Evolutionary conservation across 1,140 invertebrate genomes (phyloP).

Genomic region (Panonychus citri): DNA sequence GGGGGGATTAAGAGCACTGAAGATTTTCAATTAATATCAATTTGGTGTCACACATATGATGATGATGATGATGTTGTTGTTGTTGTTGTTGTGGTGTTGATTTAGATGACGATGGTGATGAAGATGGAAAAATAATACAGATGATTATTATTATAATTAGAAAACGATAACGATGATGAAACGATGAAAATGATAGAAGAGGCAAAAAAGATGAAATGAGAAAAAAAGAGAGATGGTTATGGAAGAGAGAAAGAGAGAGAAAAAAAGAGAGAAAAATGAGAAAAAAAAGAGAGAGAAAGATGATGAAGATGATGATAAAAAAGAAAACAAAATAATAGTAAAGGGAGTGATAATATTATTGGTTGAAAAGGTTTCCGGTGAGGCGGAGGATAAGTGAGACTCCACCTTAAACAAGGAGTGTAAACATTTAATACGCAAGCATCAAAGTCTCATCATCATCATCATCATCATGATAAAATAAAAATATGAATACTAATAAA

Average conservation of each 20-base stretch:
- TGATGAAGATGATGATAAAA: neutral
- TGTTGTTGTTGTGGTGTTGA: neutral
- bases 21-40: neutral
- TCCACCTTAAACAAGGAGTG: too few species aligned
- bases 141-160: neutral
- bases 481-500: too few species aligned
- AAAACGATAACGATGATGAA: neutral
- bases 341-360: neutral
- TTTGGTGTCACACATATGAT: too few species aligned
- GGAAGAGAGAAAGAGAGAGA: neutral
- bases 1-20: neutral
- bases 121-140: neutral
- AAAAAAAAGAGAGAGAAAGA: neutral
- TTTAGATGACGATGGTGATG: neutral
- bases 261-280: neutral
- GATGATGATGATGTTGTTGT: too few species aligned
- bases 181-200: neutral
- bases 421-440: too few species aligned
- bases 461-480: too few species aligned
- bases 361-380: too few species aligned
- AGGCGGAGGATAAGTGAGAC: too few species aligned
- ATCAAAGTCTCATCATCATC: too few species aligned
- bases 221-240: neutral
- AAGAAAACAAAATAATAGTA: neutral
- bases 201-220: neutral